Evolutionary conservation across 1,140 invertebrate species (phyloP), one percentile per base, ranked within the genome.

Genomic region (Drosophila tropicalis): DNA sequence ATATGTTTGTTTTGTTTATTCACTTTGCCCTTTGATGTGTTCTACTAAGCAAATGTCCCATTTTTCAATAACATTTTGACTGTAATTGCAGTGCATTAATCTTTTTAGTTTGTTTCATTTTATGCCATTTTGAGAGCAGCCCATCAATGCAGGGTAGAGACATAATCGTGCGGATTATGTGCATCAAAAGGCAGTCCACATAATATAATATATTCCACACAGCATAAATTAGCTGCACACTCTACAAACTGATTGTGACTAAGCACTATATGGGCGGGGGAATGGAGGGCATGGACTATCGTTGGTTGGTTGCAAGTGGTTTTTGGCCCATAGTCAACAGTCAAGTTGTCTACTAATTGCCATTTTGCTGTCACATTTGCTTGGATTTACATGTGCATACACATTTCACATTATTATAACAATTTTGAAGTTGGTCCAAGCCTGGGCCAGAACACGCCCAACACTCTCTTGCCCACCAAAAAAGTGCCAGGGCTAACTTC

Each of bases 311-410:
- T 81, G 66, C 66, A 82, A 81, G 70, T 78, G 79, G 40, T 73
- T 77, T 29, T 51, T 51, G 81, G 56, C 56, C 51, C 47, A 13
- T 19, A 63, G n/a, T 51, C 58, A 17, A 67, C 44, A 79, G 77
- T 78, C 76, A 78, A 79, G 73, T 82, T 86, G 78, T 75, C 79
- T 78, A 69, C 74, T 85, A 85, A 85, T 85, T 85, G 74, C 81
- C 82, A 79, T 76, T 85, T 82, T 67, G 70, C 79, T 85, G 83
- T 87, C 79, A 87, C 82, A 82, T 87, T 87, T 79, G 81, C 75
- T 69, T 78, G 79, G 72, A 87, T 82, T 87, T 87, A 79, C 83
- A 86, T 87, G 83, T 72, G 78, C 82, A 86, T 82, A 76, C 67
- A 87, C 67, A 87, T 61, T 83, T 83, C 62, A 82, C 79, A 79